These are phyloP conservation scores for Pseudomugil tenellus DNA, from an alignment of 2,797 vertebrate genomes.

Conservation along the genomic window DNA sequence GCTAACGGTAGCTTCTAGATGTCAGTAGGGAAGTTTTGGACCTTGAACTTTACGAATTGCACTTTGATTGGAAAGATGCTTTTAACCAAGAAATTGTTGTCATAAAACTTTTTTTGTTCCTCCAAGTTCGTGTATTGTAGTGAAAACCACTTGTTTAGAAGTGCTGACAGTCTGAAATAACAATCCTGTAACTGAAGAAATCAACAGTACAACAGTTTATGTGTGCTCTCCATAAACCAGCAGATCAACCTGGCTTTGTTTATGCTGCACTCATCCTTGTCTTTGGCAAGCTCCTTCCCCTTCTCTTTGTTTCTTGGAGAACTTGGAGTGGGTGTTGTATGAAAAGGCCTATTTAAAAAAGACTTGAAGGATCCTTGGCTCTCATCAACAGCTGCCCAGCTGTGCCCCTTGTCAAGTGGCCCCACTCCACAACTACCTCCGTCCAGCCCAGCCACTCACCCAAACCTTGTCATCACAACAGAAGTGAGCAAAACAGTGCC, in stretches of 20 bases:
- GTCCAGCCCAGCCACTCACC: constrained; percentile 17
- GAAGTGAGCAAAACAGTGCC: constrained; percentile 26
- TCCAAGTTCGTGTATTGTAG: background rate
- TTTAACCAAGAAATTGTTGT: background rate
- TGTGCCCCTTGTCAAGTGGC: constrained; percentile 52
- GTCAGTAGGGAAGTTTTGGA: constrained; percentile 10
- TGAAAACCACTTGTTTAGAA: constrained; percentile 27
- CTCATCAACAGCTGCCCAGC: constrained; percentile 65
- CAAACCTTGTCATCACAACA: constrained; percentile 45
- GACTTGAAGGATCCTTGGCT: constrained; percentile 54
- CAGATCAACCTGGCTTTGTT: constrained; percentile 21
- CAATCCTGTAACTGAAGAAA: constrained; percentile 33
- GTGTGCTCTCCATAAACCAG: constrained; percentile 30
- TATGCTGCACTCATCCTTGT: constrained; percentile 20
- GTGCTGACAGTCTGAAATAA: constrained; percentile 43
- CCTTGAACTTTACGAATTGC: background rate
- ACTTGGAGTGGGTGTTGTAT: constrained; percentile 72
- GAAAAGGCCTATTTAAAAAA: constrained; percentile 67
- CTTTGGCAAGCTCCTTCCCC: constrained; percentile 17
- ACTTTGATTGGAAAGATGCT: background rate
- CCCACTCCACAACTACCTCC: background rate
- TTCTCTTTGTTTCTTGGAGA: constrained; percentile 48
- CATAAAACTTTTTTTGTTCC: background rate
- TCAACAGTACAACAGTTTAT: constrained; percentile 25
- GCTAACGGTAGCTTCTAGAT: background rate